Base-by-base conservation (phyloP, 2,888 invertebrate species). In the Patella pellucida region DNA sequence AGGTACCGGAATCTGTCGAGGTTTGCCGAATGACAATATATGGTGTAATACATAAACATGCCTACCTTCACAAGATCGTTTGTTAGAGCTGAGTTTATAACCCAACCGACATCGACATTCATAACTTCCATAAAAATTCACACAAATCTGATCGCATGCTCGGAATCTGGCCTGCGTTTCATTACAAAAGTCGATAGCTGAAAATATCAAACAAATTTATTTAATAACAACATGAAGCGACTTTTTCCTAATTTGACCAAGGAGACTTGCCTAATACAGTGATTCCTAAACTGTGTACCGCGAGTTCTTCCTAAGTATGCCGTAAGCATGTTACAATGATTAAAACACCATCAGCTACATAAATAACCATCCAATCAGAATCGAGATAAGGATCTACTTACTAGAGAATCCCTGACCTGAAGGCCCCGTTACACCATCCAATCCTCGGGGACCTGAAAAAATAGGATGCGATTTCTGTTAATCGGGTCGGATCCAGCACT, bases 31-130 rank as follows among this genome's bases (percentile, higher is more conserved):
- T n/a, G n/a, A n/a, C 31, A 31, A 31, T 31, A 31, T 31, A 5
- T 0, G 9, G 9, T 41, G 9, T 41, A 41, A 41, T 9, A 41
- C 41, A 41, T 41, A 41, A 41, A 9, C 9, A 41, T 71, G 23
- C 76, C 74, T 80, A 90, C 90, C 89, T 80, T 82, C 81, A 78
- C 90, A 90, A 4, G 87, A 86, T 72, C 83, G 83, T 71, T 86
- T 83, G 76, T 89, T 87, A 1, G 76, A 69, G 52, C 83, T 78
- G 23, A 89, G 88, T 73, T 85, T 88, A 81, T 85, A 89, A 1
- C 90, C 90, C 23, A 82, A 77, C 4, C 89, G 89, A 84, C 90
- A 90, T 27, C 87, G 83, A 79, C 90, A 90, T 76, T 89, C 89
- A 78, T 85, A 90, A 52, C 89, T 86, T 27, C 90, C 90, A 62